These are phyloP conservation scores for Tenebrosternarchus preto DNA, from an alignment of 2,113 vertebrate species.

Conservation along the genomic window DNA sequence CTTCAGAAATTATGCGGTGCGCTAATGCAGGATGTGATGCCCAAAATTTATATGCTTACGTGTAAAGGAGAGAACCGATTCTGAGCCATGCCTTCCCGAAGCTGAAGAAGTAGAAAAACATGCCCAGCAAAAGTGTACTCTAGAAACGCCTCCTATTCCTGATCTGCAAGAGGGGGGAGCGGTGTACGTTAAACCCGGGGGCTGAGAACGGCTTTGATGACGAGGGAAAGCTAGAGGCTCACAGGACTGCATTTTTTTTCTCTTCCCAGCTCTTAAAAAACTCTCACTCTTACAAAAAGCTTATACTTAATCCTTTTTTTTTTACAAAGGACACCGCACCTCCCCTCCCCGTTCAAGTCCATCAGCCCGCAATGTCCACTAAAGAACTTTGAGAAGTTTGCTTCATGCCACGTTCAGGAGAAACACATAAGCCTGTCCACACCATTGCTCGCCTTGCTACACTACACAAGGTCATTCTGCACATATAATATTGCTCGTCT, in stretches of 20 bases:
- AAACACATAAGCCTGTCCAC: slow-evolving; percentile 19
- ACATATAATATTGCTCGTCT: slow-evolving; percentile 52
- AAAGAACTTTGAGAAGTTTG: slow-evolving; percentile 19
- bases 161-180: slow-evolving; percentile 61
- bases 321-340: slow-evolving; percentile 12
- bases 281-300: slow-evolving; percentile 19
- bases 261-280: not conserved
- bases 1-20: not conserved
- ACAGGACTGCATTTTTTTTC: slow-evolving; percentile 28
- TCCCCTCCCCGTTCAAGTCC: not conserved
- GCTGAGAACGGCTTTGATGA: slow-evolving; percentile 69
- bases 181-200: slow-evolving; percentile 68
- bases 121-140: not conserved
- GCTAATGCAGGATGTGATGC: not conserved
- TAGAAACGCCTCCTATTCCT: slow-evolving; percentile 33
- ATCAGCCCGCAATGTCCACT: slow-evolving; percentile 13
- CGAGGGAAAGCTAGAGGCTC: slow-evolving; percentile 47
- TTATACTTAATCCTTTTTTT: slow-evolving; percentile 12
- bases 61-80: too few relatives aligned
- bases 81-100: too few relatives aligned
- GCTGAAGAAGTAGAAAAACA: too few relatives aligned
- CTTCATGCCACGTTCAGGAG: slow-evolving; percentile 4
- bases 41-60: not conserved
- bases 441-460: slow-evolving; percentile 33
- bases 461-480: slow-evolving; percentile 48